phyloP scores from a whole-genome alignment of 2,113 vertebrate genomes.

The Erythrolamprus reginae region DNA sequence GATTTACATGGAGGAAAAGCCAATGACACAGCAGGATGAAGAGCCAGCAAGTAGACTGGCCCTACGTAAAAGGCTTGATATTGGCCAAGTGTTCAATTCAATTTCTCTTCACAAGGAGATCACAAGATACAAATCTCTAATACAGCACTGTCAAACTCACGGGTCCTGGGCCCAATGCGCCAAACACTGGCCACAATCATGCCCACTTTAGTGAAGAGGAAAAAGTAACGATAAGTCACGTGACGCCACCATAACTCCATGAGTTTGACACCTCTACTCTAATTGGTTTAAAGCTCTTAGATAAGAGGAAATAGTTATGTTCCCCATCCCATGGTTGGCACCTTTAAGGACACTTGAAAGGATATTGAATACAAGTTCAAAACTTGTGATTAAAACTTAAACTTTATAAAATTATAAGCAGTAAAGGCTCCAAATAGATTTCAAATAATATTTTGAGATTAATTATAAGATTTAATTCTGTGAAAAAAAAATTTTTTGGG shows the following conservation, averaged over 20 bases:
- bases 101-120: background rate
- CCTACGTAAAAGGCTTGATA: background rate
- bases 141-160: too few relatives aligned
- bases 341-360: background rate
- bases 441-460: background rate
- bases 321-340: background rate
- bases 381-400: background rate
- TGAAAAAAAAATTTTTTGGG: background rate
- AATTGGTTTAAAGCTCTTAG: background rate
- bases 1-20: background rate
- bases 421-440: background rate
- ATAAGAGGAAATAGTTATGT: background rate
- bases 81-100: background rate
- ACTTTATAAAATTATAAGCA: background rate
- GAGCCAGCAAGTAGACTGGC: background rate
- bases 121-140: background rate
- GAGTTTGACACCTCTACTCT: too few relatives aligned
- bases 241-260: too few relatives aligned
- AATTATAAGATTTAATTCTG: background rate
- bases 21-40: background rate
- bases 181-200: too few relatives aligned
- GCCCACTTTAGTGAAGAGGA: too few relatives aligned
- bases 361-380: background rate
- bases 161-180: too few relatives aligned
- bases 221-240: too few relatives aligned